phyloP scores from a whole-genome alignment of 2,113 vertebrate species.

The Sakesphorus luctuosus region DNA sequence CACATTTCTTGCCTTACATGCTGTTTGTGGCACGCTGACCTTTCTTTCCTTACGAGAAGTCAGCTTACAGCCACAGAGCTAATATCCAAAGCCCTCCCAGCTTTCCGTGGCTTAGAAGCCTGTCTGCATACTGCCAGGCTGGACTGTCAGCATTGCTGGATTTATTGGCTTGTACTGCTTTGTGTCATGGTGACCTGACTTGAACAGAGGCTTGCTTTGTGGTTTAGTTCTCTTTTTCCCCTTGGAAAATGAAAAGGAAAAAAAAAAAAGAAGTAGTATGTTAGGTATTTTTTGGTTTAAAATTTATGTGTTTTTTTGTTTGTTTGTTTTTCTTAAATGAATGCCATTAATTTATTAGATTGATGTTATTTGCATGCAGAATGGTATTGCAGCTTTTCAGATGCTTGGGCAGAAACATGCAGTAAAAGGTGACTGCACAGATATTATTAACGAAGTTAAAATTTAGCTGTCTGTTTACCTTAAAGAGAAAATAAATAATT shows the following conservation, averaged over 20 bases:
- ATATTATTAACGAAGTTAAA: not conserved
- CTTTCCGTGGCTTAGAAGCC: conserved; percentile 45
- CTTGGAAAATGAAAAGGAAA: conserved; percentile 28
- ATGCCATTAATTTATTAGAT: not conserved
- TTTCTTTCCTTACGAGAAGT: not conserved
- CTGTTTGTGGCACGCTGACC: conserved; percentile 7
- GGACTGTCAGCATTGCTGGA: conserved; percentile 63
- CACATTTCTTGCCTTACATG: not conserved
- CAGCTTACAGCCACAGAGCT: not conserved
- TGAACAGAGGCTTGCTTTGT: conserved; percentile 65
- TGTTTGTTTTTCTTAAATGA: not conserved
- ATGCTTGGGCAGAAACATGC: not conserved
- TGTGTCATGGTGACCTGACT: conserved; percentile 79
- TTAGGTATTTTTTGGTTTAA: not conserved
- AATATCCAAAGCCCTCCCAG: conserved; percentile 3
- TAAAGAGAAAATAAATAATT: not conserved
- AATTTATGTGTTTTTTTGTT: not conserved
- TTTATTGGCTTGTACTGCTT: conserved; percentile 72
- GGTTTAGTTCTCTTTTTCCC: conserved; percentile 50
- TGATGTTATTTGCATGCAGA: not conserved
- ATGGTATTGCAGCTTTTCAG: not conserved
- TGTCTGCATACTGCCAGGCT: conserved; percentile 40
- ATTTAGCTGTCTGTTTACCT: not conserved
- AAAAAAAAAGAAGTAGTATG: not conserved
- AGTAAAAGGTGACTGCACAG: not conserved